Evolutionary conservation across 1,140 invertebrate species (phyloP), one percentile per base, ranked within the genome.

Genomic region (Homarus americanus): DNA sequence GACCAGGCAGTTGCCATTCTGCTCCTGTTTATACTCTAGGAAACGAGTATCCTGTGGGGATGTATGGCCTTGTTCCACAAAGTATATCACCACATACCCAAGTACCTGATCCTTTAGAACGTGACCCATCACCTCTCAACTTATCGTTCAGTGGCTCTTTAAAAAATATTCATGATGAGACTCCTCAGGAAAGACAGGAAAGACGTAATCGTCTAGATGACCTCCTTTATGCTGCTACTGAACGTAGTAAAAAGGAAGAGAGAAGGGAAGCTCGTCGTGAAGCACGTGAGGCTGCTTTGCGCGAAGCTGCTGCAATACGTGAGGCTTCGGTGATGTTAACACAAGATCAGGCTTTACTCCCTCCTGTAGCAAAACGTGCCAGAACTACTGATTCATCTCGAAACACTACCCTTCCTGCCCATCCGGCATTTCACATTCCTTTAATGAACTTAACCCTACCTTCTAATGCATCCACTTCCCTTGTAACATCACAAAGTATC

Each of bases 191-290:
- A 63, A 63, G 89, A 36, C 89, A 91, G 76, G 89, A 91, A 32
- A 84, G 89, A 53, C 82, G 89, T 24, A 91, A 91, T 73, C 89
- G 89, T 34, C 58, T 91, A 20, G 89, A 91, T 40, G 82, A 91
- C 76, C 82, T 91, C n/a, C 82, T 91, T 0, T 91, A 91, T 58
- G 89, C 89, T 49, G 89, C 89, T 38, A 91, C 89, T 12, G 89
- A 91, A n/a, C 89, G 89, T 10, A 91, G 89, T 41, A 91, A 91
- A 40, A 91, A 91, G 75, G 89, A 91, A 20, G 89, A 91, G 75
- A 66, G 89, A 78, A 75, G 89, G 40, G 89, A 91, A 66, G 89
- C 89, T 49, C 82, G 82, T 12, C 82, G 89, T 2, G 89, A 91
- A 76, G 89, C 89, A 15, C 72, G 89, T 28, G 89, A 91, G 82